phyloP scores from a whole-genome alignment of 2,113 vertebrate genomes.

The Eudyptes chrysolophus region DNA sequence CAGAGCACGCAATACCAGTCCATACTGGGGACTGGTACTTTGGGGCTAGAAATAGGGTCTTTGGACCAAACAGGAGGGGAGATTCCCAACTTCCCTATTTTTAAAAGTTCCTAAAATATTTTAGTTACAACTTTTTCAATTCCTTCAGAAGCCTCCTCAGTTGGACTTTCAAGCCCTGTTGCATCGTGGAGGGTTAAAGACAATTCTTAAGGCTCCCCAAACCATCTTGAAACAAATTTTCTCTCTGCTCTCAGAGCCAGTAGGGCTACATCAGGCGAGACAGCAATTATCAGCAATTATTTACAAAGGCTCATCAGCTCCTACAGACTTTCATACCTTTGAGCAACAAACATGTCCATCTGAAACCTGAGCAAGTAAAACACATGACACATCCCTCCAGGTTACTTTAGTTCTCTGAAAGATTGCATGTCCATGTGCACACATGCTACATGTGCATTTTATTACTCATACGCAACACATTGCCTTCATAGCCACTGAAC shows the following conservation, averaged over 20 bases:
- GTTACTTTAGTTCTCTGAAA: neutral
- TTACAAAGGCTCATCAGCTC: neutral
- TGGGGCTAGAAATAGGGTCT: neutral
- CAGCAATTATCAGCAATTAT: neutral
- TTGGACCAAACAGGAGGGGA: neutral
- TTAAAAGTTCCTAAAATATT: slow-evolving; percentile 40
- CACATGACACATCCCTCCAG: neutral
- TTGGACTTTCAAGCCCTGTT: neutral
- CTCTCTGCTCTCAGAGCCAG: neutral
- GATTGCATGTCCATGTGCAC: fast-evolving
- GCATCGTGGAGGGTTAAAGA: neutral
- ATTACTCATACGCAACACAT: neutral
- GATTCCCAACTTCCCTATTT: slow-evolving; percentile 56
- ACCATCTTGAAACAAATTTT: neutral
- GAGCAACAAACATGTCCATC: neutral
- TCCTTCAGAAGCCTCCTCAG: slow-evolving; percentile 2
- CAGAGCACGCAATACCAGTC: neutral
- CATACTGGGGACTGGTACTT: neutral
- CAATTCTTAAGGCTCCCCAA: neutral
- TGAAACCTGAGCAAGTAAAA: neutral
- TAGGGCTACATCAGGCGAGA: neutral
- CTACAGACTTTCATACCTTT: neutral
- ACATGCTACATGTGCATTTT: neutral
- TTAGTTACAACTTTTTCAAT: slow-evolving; percentile 21
- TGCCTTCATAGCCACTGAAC: neutral